Evolutionary conservation across 2,113 vertebrate species (phyloP), one percentile per base, ranked within the genome.

Genomic region (Chionodraco myersi): DNA sequence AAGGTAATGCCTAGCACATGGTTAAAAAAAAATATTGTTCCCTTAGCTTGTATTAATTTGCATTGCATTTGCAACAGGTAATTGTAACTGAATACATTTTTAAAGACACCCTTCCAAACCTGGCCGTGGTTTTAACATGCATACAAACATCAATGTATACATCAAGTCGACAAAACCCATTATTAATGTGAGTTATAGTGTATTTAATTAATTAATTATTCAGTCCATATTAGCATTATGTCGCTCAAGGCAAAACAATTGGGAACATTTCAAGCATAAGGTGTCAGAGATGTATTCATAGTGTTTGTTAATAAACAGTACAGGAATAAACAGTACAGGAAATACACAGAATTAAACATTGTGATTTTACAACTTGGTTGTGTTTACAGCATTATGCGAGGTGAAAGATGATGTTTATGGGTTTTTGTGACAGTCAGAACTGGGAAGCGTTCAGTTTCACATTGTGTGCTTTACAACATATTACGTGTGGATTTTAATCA

Each of bases 181-280:
- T 81, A 11, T 61, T 76, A 80, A 80, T 67, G 36, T 18, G 36
- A 72, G 23, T 47, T 74, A 21, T 61, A 48, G 30, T 76, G 53
- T 72, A 41, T 91, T 72, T 81, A 71, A 84, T 82, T 74, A 74
- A 65, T 87, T 44, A 75, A 48, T 77, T 82, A 70, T 85, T 83
- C 69, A 80, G 45, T 16, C 36, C 10, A 45, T 76, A 83, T 89
- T 79, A 79, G 48, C 68, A 77, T 53, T 41, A 60, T n/a, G 61
- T 69, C 13, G 72, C 72, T 77, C 10, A 65, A 61, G 81, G 79
- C 70, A 21, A 87, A 70, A 79, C 34, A 57, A 12, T 30, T n/a
- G 44, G 30, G 65, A 30, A 34, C 72, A 76, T 54, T 36, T 73
- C 30, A 75, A 70, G 14, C n/a, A 30, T 53, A 52, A 41, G 36